A percentile compares a stretch with the other conserved stretches of the same genome.
Conservation (phyloP, 2,113 vertebrate genomes). For the Uropsilus gracilis region DNA sequence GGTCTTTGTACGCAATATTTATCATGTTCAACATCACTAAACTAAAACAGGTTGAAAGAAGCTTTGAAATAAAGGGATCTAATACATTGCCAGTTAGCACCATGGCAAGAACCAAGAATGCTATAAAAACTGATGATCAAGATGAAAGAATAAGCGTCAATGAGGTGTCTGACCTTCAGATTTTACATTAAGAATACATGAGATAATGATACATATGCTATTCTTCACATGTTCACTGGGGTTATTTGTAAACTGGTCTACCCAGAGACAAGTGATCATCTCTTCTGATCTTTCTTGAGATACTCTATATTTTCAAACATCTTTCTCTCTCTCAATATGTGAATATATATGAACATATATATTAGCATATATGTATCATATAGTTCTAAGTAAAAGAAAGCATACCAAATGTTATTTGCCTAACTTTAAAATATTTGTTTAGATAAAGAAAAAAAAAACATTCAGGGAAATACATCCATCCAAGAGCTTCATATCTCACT, state of each 20-base stretch:
- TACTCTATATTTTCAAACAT: neutral
- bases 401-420: neutral
- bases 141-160: neutral
- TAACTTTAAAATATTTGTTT: constrained; percentile 10
- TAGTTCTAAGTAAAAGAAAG: constrained; percentile 46
- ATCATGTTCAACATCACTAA: neutral
- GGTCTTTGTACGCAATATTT: neutral
- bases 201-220: too few relatives aligned
- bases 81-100: neutral
- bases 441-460: too few relatives aligned
- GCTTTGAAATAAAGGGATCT: neutral
- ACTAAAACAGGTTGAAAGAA: neutral
- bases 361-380: too few relatives aligned
- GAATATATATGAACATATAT: too few relatives aligned
- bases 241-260: neutral
- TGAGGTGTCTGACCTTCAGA: rapidly evolving
- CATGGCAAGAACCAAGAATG: neutral
- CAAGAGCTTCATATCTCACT: neutral
- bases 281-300: neutral
- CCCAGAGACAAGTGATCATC: neutral
- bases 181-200: too few relatives aligned
- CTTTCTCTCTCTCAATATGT: neutral
- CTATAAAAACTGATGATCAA: neutral
- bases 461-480: neutral
- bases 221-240: neutral